A percentile compares a stretch with the other conserved stretches of the same genome.
Evolutionary conservation across 2,113 vertebrate genomes (phyloP).

Genomic region (Eptesicus fuscus): DNA sequence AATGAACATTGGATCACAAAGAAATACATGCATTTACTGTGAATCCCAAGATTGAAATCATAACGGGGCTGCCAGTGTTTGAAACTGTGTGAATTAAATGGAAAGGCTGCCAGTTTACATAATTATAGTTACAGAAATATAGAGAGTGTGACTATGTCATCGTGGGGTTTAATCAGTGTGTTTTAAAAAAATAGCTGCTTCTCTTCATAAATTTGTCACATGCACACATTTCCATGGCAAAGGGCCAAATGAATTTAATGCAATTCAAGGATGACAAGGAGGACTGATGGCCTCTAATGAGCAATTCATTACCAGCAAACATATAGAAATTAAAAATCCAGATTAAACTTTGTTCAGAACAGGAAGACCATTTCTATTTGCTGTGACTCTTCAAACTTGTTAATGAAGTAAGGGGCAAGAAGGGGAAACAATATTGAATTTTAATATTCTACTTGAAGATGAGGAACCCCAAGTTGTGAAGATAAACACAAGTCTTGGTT

Average conservation of each 20-base stretch:
- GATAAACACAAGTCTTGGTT: background rate
- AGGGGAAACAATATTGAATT: background rate
- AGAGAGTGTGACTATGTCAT: background rate
- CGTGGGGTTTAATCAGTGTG: constrained; percentile 44
- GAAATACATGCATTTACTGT: background rate
- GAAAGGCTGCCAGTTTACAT: constrained; percentile 10
- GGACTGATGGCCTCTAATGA: constrained; percentile 71
- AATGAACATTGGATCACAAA: background rate
- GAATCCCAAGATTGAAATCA: background rate
- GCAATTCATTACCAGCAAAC: constrained; percentile 72
- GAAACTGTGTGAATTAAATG: background rate
- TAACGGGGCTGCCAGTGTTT: background rate
- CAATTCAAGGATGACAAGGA: constrained; percentile 66
- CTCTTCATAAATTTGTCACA: constrained; percentile 27
- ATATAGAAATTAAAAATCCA: constrained; percentile 7
- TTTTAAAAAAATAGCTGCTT: background rate
- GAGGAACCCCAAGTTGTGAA: background rate
- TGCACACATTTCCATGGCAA: constrained; percentile 56
- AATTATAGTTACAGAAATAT: constrained; percentile 19
- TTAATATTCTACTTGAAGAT: constrained; percentile 14
- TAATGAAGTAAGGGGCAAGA: background rate
- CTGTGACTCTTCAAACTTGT: background rate
- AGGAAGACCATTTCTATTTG: background rate
- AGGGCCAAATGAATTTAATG: constrained; percentile 63
- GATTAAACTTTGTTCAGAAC: background rate